Evolutionary conservation across 1,140 invertebrate genomes (phyloP).

Genomic region (Nylanderia fulva): DNA sequence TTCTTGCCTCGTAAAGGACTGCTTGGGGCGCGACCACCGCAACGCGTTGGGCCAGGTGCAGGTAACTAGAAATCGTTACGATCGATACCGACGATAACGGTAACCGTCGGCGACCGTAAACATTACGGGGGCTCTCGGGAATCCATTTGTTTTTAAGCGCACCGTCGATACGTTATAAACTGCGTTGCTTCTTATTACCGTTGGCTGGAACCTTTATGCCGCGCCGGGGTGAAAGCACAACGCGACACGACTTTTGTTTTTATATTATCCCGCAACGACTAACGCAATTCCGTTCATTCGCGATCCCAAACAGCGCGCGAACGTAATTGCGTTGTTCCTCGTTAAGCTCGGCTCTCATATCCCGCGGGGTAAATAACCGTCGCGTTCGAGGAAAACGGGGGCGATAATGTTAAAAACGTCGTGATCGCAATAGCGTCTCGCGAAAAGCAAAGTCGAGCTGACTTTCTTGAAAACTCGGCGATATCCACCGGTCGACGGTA

Average conservation of each 20-base stretch:
- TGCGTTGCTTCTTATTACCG: conserved; percentile 26
- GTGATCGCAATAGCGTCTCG: background rate
- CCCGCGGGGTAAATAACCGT: conserved; percentile 43
- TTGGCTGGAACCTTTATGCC: background rate
- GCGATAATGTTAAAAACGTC: conserved; percentile 34
- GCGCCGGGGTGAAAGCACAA: background rate
- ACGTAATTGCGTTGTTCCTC: conserved; percentile 53
- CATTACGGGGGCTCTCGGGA: conserved; percentile 41
- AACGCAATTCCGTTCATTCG: conserved; percentile 56
- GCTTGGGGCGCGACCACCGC: background rate
- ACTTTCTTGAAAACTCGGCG: background rate
- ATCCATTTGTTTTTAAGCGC: conserved; percentile 69
- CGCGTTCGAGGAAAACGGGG: background rate
- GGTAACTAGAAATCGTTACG: conserved; percentile 71
- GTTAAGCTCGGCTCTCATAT: conserved; percentile 28
- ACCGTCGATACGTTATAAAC: conserved; percentile 61
- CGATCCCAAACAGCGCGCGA: conserved; percentile 55
- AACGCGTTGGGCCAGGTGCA: conserved; percentile 61
- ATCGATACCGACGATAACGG: conserved; percentile 65
- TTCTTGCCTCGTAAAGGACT: conserved; percentile 29
- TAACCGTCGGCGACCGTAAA: conserved; percentile 64
- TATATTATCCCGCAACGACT: conserved; percentile 48
- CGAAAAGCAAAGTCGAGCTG: background rate
- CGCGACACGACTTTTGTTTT: conserved; percentile 49
- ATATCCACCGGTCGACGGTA: background rate